Percentiles rank a stretch among this genome's conserved stretches.
Conservation (phyloP, 2,113 vertebrate species). For the Cariama cristata region DNA sequence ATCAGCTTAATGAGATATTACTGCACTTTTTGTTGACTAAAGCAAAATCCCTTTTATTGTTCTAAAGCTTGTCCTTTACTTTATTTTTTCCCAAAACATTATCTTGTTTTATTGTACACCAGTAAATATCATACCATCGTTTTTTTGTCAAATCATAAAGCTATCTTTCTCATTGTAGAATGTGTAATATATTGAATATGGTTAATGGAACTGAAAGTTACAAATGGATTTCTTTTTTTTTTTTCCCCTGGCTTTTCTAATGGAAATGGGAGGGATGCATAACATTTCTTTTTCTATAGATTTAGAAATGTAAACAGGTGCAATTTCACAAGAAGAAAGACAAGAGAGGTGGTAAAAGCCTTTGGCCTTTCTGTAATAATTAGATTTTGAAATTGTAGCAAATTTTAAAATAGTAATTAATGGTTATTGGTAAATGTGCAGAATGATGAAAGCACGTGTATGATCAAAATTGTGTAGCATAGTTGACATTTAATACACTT, state of each 20-base stretch:
- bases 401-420: slow-evolving; percentile 69
- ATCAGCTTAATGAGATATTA: slow-evolving; percentile 99
- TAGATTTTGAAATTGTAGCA: slow-evolving; percentile 52
- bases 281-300: slow-evolving; percentile 10
- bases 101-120: slow-evolving; percentile 86
- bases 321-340: neutral
- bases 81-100: slow-evolving; percentile 85
- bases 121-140: slow-evolving; percentile 81
- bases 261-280: slow-evolving; percentile 11
- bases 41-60: slow-evolving; percentile 96
- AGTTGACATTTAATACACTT: slow-evolving; percentile 77
- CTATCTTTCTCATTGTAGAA: slow-evolving; percentile 75
- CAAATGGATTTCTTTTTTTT: slow-evolving; percentile 17
- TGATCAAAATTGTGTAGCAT: slow-evolving; percentile 51
- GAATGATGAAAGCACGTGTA: slow-evolving; percentile 56
- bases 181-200: slow-evolving; percentile 69
- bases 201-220: slow-evolving; percentile 72
- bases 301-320: slow-evolving; percentile 64
- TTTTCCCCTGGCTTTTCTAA: neutral
- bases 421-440: slow-evolving; percentile 59
- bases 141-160: slow-evolving; percentile 79
- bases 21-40: slow-evolving; percentile 99
- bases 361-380: slow-evolving; percentile 40
- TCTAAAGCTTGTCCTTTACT: slow-evolving; percentile 94
- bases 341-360: slow-evolving; percentile 10